Evolutionary conservation across 2,113 vertebrate species (phyloP).

Genomic region (Syngnathus floridae): DNA sequence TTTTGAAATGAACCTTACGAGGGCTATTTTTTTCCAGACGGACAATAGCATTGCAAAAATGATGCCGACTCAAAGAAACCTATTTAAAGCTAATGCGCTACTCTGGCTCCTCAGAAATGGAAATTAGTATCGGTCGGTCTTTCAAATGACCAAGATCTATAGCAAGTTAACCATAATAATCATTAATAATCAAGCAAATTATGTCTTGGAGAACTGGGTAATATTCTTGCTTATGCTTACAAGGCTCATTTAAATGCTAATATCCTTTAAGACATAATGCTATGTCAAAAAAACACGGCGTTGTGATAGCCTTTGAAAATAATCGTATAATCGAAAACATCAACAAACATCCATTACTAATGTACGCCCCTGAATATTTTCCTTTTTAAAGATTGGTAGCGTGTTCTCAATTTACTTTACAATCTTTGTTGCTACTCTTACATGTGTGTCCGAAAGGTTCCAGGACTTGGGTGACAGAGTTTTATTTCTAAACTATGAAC

Average conservation of each 20-base stretch:
- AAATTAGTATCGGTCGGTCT: conserved; percentile 5
- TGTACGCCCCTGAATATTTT: not conserved
- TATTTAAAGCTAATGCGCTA: not conserved
- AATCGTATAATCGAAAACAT: not conserved
- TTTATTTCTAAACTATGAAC: too few relatives aligned
- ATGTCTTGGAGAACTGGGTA: not conserved
- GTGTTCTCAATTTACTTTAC: not conserved
- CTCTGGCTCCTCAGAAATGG: conserved; percentile 6
- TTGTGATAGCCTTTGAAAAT: not conserved
- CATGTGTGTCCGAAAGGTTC: too few relatives aligned
- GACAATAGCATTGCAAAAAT: conserved; percentile 9
- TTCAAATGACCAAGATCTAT: conserved; percentile 3
- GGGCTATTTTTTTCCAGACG: conserved; percentile 3
- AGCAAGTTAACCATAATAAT: too few relatives aligned
- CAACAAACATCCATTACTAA: not conserved
- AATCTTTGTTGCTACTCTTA: too few relatives aligned
- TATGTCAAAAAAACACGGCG: not conserved
- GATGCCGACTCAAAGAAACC: not conserved
- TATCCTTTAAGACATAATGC: not conserved
- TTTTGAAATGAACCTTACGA: conserved; percentile 12
- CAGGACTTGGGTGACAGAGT: too few relatives aligned
- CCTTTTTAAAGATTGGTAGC: not conserved
- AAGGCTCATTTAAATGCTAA: not conserved
- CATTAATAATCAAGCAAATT: not conserved
- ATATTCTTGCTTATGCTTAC: not conserved